Base-by-base conservation (phyloP, 2,888 invertebrate genomes). In the Sarcophaga variegata region DNA sequence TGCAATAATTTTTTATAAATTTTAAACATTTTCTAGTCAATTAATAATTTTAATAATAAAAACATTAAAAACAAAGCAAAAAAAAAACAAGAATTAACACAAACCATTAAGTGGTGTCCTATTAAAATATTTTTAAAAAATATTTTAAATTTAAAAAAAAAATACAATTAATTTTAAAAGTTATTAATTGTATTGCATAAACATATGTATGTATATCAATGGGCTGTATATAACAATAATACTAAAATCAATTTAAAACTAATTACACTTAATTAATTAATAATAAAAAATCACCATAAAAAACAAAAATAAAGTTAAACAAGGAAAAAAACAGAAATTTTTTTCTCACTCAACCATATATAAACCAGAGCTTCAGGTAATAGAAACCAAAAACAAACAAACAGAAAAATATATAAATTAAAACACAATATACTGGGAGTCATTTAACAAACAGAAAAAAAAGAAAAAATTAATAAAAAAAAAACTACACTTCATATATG, bases 371-470 rank as follows among this genome's bases (percentile, higher is more conserved):
- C 70, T 84, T 75, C 84, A 84, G 84, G 84, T 84, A 84, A 84
- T 76, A 79, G 25, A 47, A 60, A 64, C 14, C 4, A 37, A 72
- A 72, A 69, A 47, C 27, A 60, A 71, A 25, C 5, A 54, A 72
- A 69, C 70, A 54, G 25, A 49, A 54, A 60, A 70, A 54, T 10
- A 37, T 37, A 45, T 17, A 45, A 4, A 20, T n/a, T 8, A 62
- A n/a, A 79, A 71, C 63, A 63, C 37, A 54, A 64, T 66, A 80
- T 80, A 84, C 84, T 84, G 84, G 80, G 84, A 84, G 84, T 84
- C 70, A 12, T 66, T 20, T 64, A 54, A 27, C 3, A 63, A 62
- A 37, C 8, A 54, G 4, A 64, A 75, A 67, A 37, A 59, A 20
- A 64, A 75, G 59, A 37, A 59, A 20, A 49, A n/a, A 67, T 14